Conservation (phyloP, 2,113 vertebrate species). For the Peromyscus polionotus region DNA sequence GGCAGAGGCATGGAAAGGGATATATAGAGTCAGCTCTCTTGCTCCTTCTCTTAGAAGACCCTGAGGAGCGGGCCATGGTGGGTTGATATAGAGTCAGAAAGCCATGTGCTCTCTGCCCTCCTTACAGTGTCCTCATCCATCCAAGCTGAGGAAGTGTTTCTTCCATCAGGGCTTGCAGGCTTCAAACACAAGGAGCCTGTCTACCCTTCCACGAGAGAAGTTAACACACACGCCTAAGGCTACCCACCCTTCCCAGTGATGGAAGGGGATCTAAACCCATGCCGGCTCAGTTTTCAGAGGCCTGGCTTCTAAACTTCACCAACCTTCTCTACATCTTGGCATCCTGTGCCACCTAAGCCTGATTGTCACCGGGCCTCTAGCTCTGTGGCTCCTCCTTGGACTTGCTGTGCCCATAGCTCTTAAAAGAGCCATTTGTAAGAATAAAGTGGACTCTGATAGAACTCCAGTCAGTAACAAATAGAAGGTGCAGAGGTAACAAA, state of each 20-base stretch:
- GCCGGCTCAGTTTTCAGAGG: not conserved
- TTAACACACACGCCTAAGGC: not conserved
- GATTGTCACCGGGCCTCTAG: not conserved
- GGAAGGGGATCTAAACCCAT: not conserved
- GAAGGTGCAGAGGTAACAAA: not conserved
- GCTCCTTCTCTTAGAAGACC: not conserved
- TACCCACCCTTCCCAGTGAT: not conserved
- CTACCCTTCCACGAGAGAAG: not conserved
- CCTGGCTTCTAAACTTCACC: not conserved
- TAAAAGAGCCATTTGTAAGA: not conserved
- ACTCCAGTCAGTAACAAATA: not conserved
- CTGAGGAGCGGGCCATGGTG: not conserved
- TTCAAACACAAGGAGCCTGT: not conserved
- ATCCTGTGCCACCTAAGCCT: not conserved
- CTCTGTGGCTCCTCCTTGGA: not conserved
- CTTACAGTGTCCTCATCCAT: not conserved
- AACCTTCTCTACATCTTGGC: not conserved
- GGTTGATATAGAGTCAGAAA: not conserved
- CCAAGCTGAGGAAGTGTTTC: not conserved
- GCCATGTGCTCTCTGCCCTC: not conserved
- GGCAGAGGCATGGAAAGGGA: not conserved
- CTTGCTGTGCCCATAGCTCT: not conserved
- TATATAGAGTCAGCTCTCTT: rapidly evolving
- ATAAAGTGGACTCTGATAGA: not conserved
- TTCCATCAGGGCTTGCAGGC: not conserved